A percentile compares a stretch with the other conserved stretches of the same genome.
Conservation (phyloP, 1,140 invertebrate genomes). For the Artemia franciscana region DNA sequence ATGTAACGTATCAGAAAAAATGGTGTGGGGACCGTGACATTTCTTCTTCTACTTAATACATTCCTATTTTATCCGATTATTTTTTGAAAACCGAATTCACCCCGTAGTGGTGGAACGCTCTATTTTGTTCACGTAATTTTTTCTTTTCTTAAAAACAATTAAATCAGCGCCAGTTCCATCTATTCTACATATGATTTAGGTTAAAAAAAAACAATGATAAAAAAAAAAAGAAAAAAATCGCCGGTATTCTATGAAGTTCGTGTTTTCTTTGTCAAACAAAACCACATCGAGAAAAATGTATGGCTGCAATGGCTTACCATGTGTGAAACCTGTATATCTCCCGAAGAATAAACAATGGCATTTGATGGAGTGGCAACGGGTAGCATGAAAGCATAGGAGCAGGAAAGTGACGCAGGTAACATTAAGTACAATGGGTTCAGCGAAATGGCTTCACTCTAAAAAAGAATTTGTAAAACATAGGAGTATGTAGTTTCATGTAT, state of each 20-base stretch:
- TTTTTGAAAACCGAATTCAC: too few relatives aligned
- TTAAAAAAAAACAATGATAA: too few relatives aligned
- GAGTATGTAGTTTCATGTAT: too few relatives aligned
- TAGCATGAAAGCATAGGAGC: background rate
- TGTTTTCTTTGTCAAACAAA: background rate
- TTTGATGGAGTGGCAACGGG: background rate
- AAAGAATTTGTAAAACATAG: background rate
- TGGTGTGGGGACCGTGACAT: too few relatives aligned
- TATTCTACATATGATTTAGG: background rate
- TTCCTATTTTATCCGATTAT: too few relatives aligned
- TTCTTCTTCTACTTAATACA: too few relatives aligned
- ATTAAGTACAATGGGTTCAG: background rate
- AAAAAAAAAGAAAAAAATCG: too few relatives aligned
- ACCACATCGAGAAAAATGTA: background rate
- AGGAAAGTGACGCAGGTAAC: background rate
- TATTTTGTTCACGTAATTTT: background rate
- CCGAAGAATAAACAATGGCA: background rate
- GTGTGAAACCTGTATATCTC: background rate
- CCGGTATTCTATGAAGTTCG: background rate
- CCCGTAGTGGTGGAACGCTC: too few relatives aligned
- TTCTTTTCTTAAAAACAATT: background rate
- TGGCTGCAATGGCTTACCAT: background rate
- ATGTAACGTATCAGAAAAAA: too few relatives aligned
- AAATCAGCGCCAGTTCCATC: background rate
- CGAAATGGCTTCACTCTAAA: background rate